phyloP scores from a whole-genome alignment of 2,113 vertebrate genomes.

The Dipodomys stephensi region DNA sequence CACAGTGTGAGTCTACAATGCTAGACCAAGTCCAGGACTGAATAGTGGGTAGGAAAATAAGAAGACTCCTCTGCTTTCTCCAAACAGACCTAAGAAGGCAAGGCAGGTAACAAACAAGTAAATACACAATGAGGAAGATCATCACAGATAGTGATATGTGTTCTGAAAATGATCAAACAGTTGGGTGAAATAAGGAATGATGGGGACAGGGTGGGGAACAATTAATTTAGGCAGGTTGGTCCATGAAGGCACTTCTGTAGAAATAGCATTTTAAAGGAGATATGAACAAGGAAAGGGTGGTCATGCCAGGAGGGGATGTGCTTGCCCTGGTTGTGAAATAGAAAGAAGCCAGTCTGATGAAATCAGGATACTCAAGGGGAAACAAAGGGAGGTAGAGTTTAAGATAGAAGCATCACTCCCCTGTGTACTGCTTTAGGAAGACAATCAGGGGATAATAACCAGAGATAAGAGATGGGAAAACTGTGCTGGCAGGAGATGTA shows the following conservation, averaged over 20 bases:
- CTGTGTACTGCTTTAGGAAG: not conserved
- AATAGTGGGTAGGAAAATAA: not conserved
- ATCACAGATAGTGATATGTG: constrained; percentile 9
- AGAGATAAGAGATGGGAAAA: too few species aligned
- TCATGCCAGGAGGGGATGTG: not conserved
- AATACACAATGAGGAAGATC: constrained; percentile 40
- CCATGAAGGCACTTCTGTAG: not conserved
- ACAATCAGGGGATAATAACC: not conserved
- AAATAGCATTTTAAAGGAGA: constrained; percentile 9
- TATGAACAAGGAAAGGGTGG: not conserved
- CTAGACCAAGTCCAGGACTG: not conserved
- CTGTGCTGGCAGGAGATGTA: not conserved
- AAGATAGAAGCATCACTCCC: too few species aligned
- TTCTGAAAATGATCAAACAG: constrained; percentile 8
- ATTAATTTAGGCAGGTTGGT: not conserved
- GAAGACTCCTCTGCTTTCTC: not conserved
- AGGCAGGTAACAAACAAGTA: not conserved
- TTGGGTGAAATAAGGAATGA: constrained; percentile 12
- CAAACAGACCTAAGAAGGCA: not conserved
- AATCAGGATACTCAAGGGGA: not conserved
- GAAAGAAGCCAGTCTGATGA: not conserved
- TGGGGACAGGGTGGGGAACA: not conserved
- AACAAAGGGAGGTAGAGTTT: not conserved
- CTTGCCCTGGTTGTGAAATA: not conserved
- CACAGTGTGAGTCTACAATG: too few species aligned